Conservation (phyloP, 2,888 invertebrate species). For the Belgica antarctica region DNA sequence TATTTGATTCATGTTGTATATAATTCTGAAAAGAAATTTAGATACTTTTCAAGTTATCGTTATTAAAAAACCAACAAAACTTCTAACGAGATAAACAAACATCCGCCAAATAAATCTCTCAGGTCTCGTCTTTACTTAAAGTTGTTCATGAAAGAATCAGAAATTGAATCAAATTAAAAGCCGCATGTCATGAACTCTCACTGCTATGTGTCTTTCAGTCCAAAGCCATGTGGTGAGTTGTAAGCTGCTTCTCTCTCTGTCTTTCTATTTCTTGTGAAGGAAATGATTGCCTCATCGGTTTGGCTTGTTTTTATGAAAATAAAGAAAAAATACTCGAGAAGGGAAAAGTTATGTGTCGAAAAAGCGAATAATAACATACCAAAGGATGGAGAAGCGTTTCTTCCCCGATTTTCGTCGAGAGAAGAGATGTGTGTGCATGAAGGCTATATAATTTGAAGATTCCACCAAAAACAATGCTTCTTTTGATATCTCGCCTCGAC, state of each 20-base stretch:
- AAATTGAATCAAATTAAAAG: background rate
- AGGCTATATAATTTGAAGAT: conserved; percentile 29
- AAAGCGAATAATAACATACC: background rate
- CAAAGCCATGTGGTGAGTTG: background rate
- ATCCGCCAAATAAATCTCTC: too few relatives aligned
- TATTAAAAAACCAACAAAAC: too few relatives aligned
- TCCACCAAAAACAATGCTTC: conserved; percentile 23
- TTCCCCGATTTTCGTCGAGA: background rate
- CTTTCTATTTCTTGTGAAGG: background rate
- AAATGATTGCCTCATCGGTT: background rate
- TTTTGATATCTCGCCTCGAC: conserved; percentile 15
- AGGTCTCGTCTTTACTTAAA: too few relatives aligned
- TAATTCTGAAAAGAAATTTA: too few relatives aligned
- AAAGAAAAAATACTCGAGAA: too few relatives aligned
- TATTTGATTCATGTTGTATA: too few relatives aligned
- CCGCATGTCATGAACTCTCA: conserved; percentile 31
- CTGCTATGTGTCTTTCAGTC: background rate
- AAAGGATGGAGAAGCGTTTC: too few relatives aligned
- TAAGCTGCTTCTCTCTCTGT: too few relatives aligned
- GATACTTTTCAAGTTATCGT: too few relatives aligned
- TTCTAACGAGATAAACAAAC: too few relatives aligned
- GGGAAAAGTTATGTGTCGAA: background rate
- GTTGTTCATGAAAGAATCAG: too few relatives aligned
- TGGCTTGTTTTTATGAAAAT: too few relatives aligned
- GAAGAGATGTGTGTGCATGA: conserved; percentile 1